These are phyloP conservation scores for Euglossa dilemma DNA, from an alignment of 1,140 invertebrate genomes.

Conservation along the genomic window DNA sequence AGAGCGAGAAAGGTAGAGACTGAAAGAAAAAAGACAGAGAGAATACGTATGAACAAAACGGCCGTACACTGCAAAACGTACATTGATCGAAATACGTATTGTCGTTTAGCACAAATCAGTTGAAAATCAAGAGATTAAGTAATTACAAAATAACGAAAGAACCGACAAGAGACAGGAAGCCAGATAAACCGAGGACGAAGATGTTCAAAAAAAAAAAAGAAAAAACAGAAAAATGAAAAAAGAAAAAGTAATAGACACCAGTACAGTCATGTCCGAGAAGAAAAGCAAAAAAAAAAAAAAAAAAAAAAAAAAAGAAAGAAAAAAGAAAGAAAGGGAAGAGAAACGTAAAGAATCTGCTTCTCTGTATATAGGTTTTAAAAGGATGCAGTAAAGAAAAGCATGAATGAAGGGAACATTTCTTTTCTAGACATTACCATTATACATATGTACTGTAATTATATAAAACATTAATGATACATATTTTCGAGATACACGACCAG, in stretches of 20 bases:
- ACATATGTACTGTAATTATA: slow-evolving; percentile 54
- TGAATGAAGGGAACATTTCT: slow-evolving; percentile 58
- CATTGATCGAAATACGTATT: slow-evolving; percentile 74
- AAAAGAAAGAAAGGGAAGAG: not conserved
- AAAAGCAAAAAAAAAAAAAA: not conserved
- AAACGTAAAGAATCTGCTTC: slow-evolving; percentile 53
- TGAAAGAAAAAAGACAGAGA: slow-evolving; percentile 9
- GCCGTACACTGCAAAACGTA: slow-evolving; percentile 70
- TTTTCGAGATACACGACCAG: slow-evolving; percentile 43
- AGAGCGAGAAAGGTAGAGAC: not conserved
- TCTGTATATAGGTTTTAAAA: slow-evolving; percentile 72
- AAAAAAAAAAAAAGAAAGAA: no score
- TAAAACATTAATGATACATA: slow-evolving; percentile 41
- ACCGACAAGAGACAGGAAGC: slow-evolving; percentile 33
- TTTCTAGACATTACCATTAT: slow-evolving; percentile 51
- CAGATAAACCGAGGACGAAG: slow-evolving; percentile 38
- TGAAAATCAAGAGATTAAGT: slow-evolving; percentile 37
- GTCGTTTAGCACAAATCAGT: slow-evolving; percentile 80
- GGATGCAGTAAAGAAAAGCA: slow-evolving; percentile 47
- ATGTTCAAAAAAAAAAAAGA: slow-evolving; percentile 10
- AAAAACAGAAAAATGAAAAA: not conserved
- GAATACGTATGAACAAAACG: slow-evolving; percentile 44
- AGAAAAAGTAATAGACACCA: slow-evolving; percentile 38
- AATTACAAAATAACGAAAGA: slow-evolving; percentile 30
- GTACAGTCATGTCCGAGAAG: slow-evolving; percentile 69